Percentiles rank a stretch among this genome's conserved stretches.
Evolutionary conservation across 2,113 vertebrate genomes (phyloP).

Genomic region (Amblyornis subalaris): DNA sequence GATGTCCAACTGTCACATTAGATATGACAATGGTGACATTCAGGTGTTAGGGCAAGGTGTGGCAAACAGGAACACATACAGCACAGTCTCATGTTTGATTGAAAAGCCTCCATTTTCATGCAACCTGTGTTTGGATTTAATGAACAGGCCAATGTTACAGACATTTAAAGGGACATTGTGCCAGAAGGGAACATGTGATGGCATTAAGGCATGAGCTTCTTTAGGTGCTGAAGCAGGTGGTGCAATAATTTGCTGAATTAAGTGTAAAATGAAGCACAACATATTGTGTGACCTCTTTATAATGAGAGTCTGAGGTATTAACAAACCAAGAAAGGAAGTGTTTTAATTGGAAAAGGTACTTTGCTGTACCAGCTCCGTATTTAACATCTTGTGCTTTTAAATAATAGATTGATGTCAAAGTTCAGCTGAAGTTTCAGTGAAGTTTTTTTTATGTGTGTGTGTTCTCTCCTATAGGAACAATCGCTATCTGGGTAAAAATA

Average conservation of each 20-base stretch:
- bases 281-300: neutral
- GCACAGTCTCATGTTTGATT: neutral
- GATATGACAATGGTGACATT: rapidly evolving
- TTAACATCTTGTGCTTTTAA: neutral
- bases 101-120: neutral
- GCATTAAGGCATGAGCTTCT: neutral
- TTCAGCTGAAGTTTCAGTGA: neutral
- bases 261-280: neutral
- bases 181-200: neutral
- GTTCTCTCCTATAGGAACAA: neutral
- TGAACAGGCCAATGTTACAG: neutral
- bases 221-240: neutral
- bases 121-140: neutral
- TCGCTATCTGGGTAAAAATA: neutral
- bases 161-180: neutral
- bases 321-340: neutral
- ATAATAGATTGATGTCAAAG: neutral
- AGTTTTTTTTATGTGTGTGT: too few species aligned
- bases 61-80: neutral
- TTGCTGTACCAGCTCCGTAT: neutral
- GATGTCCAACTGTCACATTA: neutral
- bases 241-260: neutral
- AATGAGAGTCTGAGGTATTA: neutral
- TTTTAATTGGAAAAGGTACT: neutral
- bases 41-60: neutral